Base-by-base conservation (phyloP, 2,797 vertebrate species). In the Spondyliosoma cantharus region DNA sequence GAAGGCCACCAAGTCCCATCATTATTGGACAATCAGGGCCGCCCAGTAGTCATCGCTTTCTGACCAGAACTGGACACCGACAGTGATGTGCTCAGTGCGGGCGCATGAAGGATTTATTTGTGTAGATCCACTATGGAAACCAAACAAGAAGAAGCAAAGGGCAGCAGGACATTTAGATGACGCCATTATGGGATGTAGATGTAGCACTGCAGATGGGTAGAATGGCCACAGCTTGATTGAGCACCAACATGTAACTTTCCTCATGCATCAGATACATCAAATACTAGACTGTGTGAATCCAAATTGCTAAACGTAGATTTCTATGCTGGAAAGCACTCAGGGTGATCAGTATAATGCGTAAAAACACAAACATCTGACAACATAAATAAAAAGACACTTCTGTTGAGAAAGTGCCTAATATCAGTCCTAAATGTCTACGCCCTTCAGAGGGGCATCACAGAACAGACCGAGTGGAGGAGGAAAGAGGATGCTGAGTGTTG, bases 1-100 rank as follows among this genome's bases (percentile, higher is more conserved):
- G 52, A 86, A 62, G 67, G 78, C 82, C 79, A 83, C 66, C 60
- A 59, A 83, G 78, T 86, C 77, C 72, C 81, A 63, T 89, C 82
- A 88, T 88, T 88, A 89, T 80, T 69, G 76, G 76, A 89, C 85
- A 70, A 84, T 86, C 77, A 84, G 74, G 76, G 71, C 80, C 24
- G 54, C 63, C 83, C 75, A 32, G 68, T 68, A 84, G 80, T 86
- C 86, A 77, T 86, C 59, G 12, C 58, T 78, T 50, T 66, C 61
- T 65, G 76, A 78, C 76, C 76, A 84, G 76, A 80, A 50, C 73
- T 86, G 82, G 87, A 89, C 69, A 87, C 52, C 65, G 73, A 78
- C 78, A 75, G 78, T 61, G 66, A 80, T 83, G 76, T 74, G 53
- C 75, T 83, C 81, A 72, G 74, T 15, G 20, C 14, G 25, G 68